Base-by-base conservation (phyloP, 1,140 invertebrate genomes). In the Stegodyphus mimosarum region DNA sequence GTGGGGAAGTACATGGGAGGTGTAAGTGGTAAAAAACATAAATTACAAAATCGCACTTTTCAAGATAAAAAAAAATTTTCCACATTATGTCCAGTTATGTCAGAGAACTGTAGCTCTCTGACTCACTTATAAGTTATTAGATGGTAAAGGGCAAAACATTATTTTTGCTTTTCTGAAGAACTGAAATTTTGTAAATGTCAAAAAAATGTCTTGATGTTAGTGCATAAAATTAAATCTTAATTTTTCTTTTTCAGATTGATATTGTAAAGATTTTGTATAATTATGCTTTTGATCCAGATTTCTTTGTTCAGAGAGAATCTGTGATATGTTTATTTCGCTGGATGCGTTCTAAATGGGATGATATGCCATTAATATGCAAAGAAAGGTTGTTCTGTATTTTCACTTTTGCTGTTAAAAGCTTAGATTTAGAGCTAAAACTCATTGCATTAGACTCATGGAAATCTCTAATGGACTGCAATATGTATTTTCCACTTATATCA, bases 171-270 rank as follows among this genome's bases (percentile, higher is more conserved):
- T 33, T 33, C 1, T 33, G 3, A 33, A 33, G 3, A 33, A 33
- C 3, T 33, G 33, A 33, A 33, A 33, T 33, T 33, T 33, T 33
- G 33, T 33, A 33, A 33, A 33, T 33, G 33, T 33, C 33, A 33
- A 33, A 33, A 33, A 33, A 33, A 33, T n/a, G 3, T 33, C 33
- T 33, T 33, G 33, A 33, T 33, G 33, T 33, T 33, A 3, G 33
- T 33, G 33, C 3, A 33, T 3, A 33, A 33, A 33, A 33, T 33
- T 33, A 33, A 33, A 33, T 33, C 33, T 33, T 33, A 33, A 33
- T 33, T 33, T 73, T n/a, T 67, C 11, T 77, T 51, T 78, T 78
- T 18, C 66, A 78, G 76, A 17, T 18, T 52, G 64, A 69, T 33
- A 7, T 78, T 7, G n/a, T 69, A 9, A 51, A 69, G n/a, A 52